A percentile compares a stretch with the other conserved stretches of the same genome.
Conservation (phyloP, 1,140 invertebrate genomes). For the Drosophila seguyi region DNA sequence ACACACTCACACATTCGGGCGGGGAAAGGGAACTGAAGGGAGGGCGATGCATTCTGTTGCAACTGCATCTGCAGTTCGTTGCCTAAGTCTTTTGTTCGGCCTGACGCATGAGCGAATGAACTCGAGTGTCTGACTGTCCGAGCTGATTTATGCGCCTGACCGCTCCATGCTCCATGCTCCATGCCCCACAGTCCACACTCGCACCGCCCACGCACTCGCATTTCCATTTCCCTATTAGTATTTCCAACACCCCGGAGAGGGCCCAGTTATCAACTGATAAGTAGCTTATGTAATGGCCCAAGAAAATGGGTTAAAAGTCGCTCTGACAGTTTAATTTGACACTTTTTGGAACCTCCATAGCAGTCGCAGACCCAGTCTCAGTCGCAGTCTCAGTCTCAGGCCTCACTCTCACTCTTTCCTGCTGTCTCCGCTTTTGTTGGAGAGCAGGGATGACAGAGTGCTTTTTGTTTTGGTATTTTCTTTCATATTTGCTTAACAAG, state of each 20-base stretch:
- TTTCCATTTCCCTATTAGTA: constrained; percentile 62
- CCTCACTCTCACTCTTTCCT: constrained; percentile 29
- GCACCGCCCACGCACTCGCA: constrained; percentile 66
- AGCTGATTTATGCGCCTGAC: constrained; percentile 79
- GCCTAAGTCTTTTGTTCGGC: constrained; percentile 79
- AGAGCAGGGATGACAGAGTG: constrained; percentile 68
- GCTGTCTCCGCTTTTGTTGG: constrained; percentile 40
- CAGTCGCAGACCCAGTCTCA: not conserved
- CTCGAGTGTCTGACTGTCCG: constrained; percentile 59
- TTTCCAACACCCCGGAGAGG: constrained; percentile 50
- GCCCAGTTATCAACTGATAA: constrained; percentile 81
- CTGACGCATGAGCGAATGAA: constrained; percentile 75
- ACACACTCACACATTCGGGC: constrained; percentile 35
- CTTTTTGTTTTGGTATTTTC: constrained; percentile 73
- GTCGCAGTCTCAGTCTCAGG: no score
- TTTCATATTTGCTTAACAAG: constrained; percentile 75
- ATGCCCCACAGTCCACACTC: constrained; percentile 45
- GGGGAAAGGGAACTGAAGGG: constrained; percentile 24
- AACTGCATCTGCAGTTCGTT: constrained; percentile 68
- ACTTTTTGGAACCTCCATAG: constrained; percentile 51
- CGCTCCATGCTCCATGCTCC: constrained; percentile 19
- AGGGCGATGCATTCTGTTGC: constrained; percentile 70
- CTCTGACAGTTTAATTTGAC: constrained; percentile 82
- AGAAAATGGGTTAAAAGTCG: constrained; percentile 77
- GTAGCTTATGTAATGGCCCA: constrained; percentile 79